Evolutionary conservation across 2,888 invertebrate genomes (phyloP).

Genomic region (Dusona sp.): DNA sequence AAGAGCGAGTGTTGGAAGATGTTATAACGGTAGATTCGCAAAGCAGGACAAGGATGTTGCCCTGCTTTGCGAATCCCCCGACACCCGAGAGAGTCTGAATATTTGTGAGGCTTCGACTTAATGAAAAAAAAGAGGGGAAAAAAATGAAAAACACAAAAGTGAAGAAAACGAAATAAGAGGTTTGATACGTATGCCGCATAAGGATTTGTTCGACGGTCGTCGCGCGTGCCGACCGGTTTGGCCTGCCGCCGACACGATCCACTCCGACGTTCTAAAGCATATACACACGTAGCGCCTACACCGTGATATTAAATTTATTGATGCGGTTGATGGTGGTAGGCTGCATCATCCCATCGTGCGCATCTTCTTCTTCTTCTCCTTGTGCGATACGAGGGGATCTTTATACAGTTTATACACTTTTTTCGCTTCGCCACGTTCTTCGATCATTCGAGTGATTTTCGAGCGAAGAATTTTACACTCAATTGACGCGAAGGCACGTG

Average conservation of each 20-base stretch:
- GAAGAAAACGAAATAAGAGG: constrained; percentile 36
- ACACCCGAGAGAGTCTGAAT: constrained; percentile 35
- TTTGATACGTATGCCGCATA: constrained; percentile 10
- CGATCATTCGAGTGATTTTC: constrained; percentile 5
- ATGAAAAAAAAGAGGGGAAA: constrained; percentile 14
- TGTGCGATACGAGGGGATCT: constrained; percentile 21
- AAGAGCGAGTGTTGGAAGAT: constrained; percentile 20
- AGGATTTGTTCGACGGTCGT: constrained; percentile 62
- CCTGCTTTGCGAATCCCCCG: too few relatives aligned
- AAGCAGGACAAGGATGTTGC: constrained; percentile 23
- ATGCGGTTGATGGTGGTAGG: constrained; percentile 43
- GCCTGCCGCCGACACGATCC: constrained; percentile 77
- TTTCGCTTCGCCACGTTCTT: constrained; percentile 33
- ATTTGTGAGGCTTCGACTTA: constrained; percentile 37
- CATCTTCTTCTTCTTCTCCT: constrained; percentile 10
- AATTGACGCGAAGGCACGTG: constrained; percentile 15
- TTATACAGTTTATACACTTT: constrained; percentile 2
- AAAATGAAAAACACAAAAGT: constrained; percentile 16
- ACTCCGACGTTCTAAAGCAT: constrained; percentile 60
- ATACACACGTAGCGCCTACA: constrained; percentile 10
- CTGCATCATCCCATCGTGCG: constrained; percentile 35
- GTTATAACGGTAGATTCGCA: constrained; percentile 24
- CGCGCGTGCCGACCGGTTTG: constrained; percentile 82
- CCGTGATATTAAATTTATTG: constrained; percentile 61
- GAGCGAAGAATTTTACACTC: constrained; percentile 24